phyloP scores from a whole-genome alignment of 1,140 invertebrate species.

The Dinothrombium tinctorium region DNA sequence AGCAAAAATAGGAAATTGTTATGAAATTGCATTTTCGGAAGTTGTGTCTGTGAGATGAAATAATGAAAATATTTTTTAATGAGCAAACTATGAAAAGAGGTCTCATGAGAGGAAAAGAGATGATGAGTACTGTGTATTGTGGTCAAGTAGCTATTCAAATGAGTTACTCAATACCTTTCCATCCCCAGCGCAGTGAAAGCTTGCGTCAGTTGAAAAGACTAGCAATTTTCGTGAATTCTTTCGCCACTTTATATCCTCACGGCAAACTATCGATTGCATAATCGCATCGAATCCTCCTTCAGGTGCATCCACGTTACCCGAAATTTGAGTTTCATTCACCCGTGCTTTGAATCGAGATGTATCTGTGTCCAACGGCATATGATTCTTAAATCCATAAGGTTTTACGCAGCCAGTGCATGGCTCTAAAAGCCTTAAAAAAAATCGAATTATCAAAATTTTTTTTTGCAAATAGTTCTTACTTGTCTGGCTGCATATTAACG shows the following conservation, averaged over 20 bases:
- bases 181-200: slow-evolving; percentile 19
- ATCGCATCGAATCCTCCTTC: slow-evolving; percentile 98
- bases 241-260: slow-evolving; percentile 16
- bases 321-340: slow-evolving; percentile 35
- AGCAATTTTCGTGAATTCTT: slow-evolving; percentile 16
- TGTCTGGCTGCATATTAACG: slow-evolving; percentile 31
- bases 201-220: slow-evolving; percentile 18
- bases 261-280: slow-evolving; percentile 41
- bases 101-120: no score
- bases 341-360: slow-evolving; percentile 31
- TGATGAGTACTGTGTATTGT: no score
- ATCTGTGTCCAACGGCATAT: slow-evolving; percentile 61
- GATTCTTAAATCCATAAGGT: slow-evolving; percentile 78
- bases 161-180: no score
- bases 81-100: no score
- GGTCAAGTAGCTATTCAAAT: no score
- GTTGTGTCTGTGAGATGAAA: no score
- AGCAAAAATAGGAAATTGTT: no score
- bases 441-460: no score
- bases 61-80: no score
- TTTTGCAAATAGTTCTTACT: slow-evolving; percentile 8
- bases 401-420: slow-evolving; percentile 54
- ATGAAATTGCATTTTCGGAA: no score
- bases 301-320: slow-evolving; percentile 87
- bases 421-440: slow-evolving; percentile 12